Conservation (phyloP, 1,140 invertebrate species). For the Glossosoma conforme region DNA sequence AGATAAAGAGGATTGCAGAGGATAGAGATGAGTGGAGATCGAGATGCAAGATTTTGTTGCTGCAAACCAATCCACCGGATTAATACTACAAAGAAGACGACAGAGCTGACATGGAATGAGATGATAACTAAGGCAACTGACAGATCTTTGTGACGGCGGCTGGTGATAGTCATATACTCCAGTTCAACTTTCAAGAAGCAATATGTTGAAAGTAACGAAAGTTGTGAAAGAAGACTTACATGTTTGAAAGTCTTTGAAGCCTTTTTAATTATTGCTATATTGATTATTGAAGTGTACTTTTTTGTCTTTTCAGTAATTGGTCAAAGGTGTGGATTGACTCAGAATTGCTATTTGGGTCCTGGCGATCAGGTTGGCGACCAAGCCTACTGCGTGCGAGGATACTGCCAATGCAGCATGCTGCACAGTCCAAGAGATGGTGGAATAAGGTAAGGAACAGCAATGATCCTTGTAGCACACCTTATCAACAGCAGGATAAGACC, state of each 20-base stretch:
- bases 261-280: constrained; percentile 2
- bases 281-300: not conserved
- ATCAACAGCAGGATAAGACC: too few relatives aligned
- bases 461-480: too few relatives aligned
- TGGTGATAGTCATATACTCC: too few relatives aligned
- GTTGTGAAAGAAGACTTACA: not conserved
- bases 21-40: too few relatives aligned
- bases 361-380: constrained; percentile 34
- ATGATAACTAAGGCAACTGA: too few relatives aligned
- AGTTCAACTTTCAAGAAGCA: too few relatives aligned
- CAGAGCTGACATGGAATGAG: too few relatives aligned
- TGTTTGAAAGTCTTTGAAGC: not conserved
- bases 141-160: too few relatives aligned
- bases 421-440: constrained; percentile 46
- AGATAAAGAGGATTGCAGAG: too few relatives aligned
- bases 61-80: too few relatives aligned
- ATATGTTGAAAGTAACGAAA: not conserved
- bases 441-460: constrained; percentile 43
- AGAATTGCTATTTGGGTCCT: constrained; percentile 42
- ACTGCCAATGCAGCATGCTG: constrained; percentile 43
- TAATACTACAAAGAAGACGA: too few relatives aligned
- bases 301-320: constrained; percentile 40
- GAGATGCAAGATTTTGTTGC: too few relatives aligned
- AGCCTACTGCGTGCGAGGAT: constrained; percentile 44
- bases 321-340: constrained; percentile 41